These are phyloP conservation scores for Drosophila antonietae DNA, from an alignment of 2,888 invertebrate species.

Conservation along the genomic window DNA sequence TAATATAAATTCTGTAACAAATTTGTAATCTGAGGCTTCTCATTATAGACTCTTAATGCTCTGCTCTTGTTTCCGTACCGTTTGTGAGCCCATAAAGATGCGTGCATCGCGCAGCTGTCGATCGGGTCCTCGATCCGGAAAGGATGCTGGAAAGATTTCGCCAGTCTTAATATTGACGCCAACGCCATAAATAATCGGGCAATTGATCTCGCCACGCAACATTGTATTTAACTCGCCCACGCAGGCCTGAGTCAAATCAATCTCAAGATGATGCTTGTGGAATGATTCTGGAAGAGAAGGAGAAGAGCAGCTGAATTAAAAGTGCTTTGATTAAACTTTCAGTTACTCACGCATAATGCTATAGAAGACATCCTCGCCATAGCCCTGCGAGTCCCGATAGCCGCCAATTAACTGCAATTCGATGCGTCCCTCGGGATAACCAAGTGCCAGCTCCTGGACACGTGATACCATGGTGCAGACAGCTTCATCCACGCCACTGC, in stretches of 20 bases:
- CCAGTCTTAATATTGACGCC: constrained; percentile 97
- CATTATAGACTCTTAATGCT: too few relatives aligned
- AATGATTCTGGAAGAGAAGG: constrained; percentile 87
- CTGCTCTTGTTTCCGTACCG: constrained; percentile 85
- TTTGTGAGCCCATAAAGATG: constrained; percentile 93
- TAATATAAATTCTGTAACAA: too few relatives aligned
- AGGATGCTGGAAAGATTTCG: constrained; percentile 95
- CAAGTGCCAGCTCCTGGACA: constrained; percentile 94
- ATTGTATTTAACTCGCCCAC: constrained; percentile 96
- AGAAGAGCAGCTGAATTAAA: background rate
- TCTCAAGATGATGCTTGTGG: constrained; percentile 94
- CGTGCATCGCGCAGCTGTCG: constrained; percentile 92
- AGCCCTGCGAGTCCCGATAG: constrained; percentile 92
- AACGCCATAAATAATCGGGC: constrained; percentile 95
- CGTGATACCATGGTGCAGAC: constrained; percentile 92
- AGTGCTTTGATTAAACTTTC: accelerated
- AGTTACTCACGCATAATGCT: constrained; percentile 92
- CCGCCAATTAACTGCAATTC: constrained; percentile 96
- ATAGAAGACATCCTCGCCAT: constrained; percentile 94
- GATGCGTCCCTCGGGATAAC: constrained; percentile 94
- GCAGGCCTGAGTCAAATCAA: constrained; percentile 95
- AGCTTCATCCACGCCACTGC: constrained; percentile 93
- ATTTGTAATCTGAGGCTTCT: too few relatives aligned
- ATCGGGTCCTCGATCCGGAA: constrained; percentile 97
- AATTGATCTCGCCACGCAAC: constrained; percentile 90